Evolutionary conservation across 2,888 invertebrate genomes (phyloP).

Genomic region (Spatulosminthurus flaviceps): DNA sequence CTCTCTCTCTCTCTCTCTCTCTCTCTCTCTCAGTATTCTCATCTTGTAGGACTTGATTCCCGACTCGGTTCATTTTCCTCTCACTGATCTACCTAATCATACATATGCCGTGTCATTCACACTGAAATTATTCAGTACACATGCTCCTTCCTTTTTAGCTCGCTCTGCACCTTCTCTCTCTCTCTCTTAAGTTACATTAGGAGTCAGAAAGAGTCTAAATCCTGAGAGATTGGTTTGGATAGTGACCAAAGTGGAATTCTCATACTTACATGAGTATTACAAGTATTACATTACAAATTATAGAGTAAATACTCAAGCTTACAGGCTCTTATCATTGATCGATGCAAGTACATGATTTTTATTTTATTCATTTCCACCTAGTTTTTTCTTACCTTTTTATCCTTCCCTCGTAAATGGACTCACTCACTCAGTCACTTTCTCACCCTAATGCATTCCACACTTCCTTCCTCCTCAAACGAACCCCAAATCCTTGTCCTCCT

Average conservation of each 20-base stretch:
- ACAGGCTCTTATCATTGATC: neutral
- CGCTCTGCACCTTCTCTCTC: neutral
- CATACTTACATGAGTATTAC: conserved; percentile 6
- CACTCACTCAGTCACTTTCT: too few relatives aligned
- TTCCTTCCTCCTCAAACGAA: neutral
- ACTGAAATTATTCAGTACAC: conserved; percentile 39
- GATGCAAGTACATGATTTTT: conserved; percentile 48
- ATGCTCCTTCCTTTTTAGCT: neutral
- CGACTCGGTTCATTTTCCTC: neutral
- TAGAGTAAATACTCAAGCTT: conserved; percentile 5
- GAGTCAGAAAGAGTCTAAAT: neutral
- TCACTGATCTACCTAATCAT: conserved; percentile 10
- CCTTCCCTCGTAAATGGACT: neutral
- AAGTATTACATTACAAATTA: conserved; percentile 46
- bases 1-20: neutral
- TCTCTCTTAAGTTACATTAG: neutral
- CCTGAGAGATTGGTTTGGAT: neutral
- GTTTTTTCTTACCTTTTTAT: conserved; percentile 5
- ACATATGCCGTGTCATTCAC: conserved; percentile 47
- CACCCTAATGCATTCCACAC: conserved; percentile 3
- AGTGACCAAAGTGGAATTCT: neutral
- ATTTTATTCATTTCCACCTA: conserved; percentile 38
- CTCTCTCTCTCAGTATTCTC: neutral
- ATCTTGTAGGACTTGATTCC: conserved; percentile 1
- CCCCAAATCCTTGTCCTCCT: too few relatives aligned